These are phyloP conservation scores for Corythornis vintsioides DNA, from an alignment of 2,113 vertebrate species.

Conservation along the genomic window DNA sequence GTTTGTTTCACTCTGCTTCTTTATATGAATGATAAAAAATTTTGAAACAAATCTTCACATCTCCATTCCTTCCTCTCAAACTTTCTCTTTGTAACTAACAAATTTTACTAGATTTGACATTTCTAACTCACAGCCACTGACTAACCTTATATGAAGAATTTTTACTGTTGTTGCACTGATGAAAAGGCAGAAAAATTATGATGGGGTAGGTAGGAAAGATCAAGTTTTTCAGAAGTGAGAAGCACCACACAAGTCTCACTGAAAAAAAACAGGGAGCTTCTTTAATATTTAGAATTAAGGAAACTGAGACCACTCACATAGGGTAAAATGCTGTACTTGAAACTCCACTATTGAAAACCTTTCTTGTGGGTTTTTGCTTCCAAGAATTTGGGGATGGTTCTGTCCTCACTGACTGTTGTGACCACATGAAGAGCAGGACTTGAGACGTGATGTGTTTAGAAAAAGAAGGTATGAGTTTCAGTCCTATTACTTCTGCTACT, in stretches of 20 bases:
- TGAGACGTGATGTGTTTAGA: neutral
- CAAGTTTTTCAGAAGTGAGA: neutral
- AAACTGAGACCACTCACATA: neutral
- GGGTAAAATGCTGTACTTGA: neutral
- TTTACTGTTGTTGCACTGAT: neutral
- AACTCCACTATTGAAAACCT: neutral
- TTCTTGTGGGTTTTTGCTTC: neutral
- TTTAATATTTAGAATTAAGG: neutral
- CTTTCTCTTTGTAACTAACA: conserved; percentile 22
- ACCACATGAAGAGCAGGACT: neutral
- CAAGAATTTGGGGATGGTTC: neutral
- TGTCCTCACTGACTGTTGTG: neutral
- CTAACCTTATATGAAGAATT: neutral
- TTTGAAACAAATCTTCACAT: neutral
- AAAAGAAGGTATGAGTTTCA: neutral
- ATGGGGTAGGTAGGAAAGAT: neutral
- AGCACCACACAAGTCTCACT: neutral
- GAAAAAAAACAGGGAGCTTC: neutral
- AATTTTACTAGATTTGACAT: neutral
- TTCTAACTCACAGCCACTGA: neutral
- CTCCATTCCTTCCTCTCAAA: neutral
- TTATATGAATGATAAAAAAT: neutral
- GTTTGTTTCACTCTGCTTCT: neutral
- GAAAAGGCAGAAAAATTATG: neutral
- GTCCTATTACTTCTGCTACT: neutral